Conservation (phyloP, 2,888 invertebrate genomes). For the Salticus scenicus region DNA sequence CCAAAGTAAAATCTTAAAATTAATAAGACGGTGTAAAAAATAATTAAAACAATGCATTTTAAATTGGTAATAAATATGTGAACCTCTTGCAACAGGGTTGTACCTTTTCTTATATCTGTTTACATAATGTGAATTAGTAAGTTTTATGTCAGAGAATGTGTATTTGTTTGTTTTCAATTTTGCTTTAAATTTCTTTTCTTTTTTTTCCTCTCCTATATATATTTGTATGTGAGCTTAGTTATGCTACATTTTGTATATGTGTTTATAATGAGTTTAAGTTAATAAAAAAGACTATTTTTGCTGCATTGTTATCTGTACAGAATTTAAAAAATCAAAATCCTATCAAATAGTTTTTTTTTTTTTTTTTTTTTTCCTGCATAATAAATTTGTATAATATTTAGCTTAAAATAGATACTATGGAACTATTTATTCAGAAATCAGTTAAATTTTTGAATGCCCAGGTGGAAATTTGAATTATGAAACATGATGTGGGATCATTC, state of each 20-base stretch:
- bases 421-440: too few species aligned
- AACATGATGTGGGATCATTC: too few species aligned
- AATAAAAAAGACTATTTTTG: neutral
- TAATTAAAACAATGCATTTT: too few species aligned
- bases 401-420: too few species aligned
- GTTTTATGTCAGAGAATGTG: neutral
- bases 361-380: too few species aligned
- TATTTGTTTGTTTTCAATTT: neutral
- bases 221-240: slow-evolving; percentile 17
- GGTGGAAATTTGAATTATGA: too few species aligned
- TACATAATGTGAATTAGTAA: neutral
- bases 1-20: too few species aligned
- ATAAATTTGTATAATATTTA: too few species aligned
- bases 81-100: slow-evolving; percentile 31
- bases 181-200: neutral
- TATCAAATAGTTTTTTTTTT: too few species aligned
- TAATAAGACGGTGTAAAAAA: too few species aligned
- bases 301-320: slow-evolving; percentile 1
- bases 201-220: neutral
- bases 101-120: slow-evolving; percentile 38
- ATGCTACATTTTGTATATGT: slow-evolving; percentile 3
- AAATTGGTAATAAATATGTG: slow-evolving; percentile 25
- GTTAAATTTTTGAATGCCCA: too few species aligned
- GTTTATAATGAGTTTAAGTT: neutral
- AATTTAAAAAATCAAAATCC: too few species aligned